phyloP scores from a whole-genome alignment of 2,113 vertebrate genomes.

The Tupaia chinensis region DNA sequence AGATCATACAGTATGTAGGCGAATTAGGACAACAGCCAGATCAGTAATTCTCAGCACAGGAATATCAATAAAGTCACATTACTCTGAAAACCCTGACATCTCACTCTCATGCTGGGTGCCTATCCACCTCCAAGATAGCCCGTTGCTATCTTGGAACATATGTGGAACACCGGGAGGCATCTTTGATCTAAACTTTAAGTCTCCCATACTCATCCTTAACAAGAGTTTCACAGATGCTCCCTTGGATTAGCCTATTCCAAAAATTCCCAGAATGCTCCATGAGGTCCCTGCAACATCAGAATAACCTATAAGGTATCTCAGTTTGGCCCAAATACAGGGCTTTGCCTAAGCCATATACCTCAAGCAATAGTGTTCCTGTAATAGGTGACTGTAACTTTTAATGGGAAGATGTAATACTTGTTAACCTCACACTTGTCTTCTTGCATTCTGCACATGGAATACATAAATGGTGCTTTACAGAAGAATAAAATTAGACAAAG shows the following conservation, averaged over 20 bases:
- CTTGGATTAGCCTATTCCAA: not conserved
- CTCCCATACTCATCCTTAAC: not conserved
- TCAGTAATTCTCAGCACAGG: not conserved
- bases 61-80: not conserved
- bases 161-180: not conserved
- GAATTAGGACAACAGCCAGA: not conserved
- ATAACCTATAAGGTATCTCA: not conserved
- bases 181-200: not conserved
- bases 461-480: not conserved
- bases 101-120: not conserved
- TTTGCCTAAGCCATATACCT: not conserved
- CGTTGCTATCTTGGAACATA: too few relatives aligned
- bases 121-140: not conserved
- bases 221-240: not conserved
- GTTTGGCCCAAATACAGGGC: not conserved
- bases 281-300: not conserved
- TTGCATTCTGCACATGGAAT: not conserved
- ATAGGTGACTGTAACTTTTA: slow-evolving; percentile 2
- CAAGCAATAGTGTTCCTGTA: not conserved
- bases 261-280: not conserved
- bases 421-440: not conserved
- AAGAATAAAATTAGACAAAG: not conserved
- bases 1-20: not conserved
- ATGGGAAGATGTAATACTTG: slow-evolving; percentile 14
- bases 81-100: not conserved